These are phyloP conservation scores for Homalodisca vitripennis DNA, from an alignment of 1,140 invertebrate genomes.

Conservation along the genomic window DNA sequence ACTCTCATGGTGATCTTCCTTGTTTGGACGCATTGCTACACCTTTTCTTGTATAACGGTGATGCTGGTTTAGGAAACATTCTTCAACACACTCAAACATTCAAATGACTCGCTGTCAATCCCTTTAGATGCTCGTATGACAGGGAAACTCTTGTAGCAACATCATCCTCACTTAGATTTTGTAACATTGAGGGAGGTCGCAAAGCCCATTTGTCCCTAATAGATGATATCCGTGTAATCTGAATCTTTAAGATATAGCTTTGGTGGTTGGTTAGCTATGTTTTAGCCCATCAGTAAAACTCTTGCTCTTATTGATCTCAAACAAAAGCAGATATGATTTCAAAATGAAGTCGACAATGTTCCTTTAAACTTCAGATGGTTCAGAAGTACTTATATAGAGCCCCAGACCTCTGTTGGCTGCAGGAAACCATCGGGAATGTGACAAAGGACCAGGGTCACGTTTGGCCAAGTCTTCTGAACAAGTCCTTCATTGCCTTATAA, in stretches of 20 bases:
- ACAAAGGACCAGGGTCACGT: constrained; percentile 36
- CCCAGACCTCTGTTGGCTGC: constrained; percentile 42
- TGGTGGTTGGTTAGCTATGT: constrained; percentile 36
- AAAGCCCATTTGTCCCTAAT: constrained; percentile 31
- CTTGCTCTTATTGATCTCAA: constrained; percentile 43
- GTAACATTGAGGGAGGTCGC: constrained; percentile 33
- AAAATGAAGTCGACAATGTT: constrained; percentile 40
- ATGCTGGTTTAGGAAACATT: too few relatives aligned
- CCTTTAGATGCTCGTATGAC: too few relatives aligned
- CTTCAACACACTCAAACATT: too few relatives aligned
- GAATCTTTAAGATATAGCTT: constrained; percentile 35
- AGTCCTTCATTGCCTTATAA: constrained; percentile 39
- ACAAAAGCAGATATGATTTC: constrained; percentile 45
- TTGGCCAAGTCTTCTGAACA: constrained; percentile 42
- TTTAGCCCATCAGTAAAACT: constrained; percentile 41
- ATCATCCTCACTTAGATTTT: constrained; percentile 33
- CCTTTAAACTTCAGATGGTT: constrained; percentile 39
- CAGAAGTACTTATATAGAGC: constrained; percentile 41
- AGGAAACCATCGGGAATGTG: constrained; percentile 44
- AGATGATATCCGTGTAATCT: constrained; percentile 36
- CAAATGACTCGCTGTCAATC: too few relatives aligned
- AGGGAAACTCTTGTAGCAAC: constrained; percentile 38
- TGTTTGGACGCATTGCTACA: too few relatives aligned
- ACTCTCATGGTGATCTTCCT: too few relatives aligned
- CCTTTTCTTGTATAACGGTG: too few relatives aligned